Conservation (phyloP, 2,888 invertebrate genomes). For the Nomada flava region DNA sequence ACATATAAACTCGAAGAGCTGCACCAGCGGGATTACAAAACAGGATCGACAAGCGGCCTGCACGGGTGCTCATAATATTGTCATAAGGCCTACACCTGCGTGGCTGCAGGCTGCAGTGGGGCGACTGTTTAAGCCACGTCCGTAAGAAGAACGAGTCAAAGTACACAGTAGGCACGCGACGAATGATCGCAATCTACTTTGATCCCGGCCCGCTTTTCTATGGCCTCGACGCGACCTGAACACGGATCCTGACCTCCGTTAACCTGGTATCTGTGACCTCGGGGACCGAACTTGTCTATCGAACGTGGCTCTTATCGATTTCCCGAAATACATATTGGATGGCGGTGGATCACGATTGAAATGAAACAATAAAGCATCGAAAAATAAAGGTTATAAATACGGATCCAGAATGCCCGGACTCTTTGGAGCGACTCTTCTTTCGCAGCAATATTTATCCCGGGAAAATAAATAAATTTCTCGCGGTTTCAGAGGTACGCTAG, state of each 20-base stretch:
- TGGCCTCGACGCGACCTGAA: conserved; percentile 66
- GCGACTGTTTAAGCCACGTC: conserved; percentile 40
- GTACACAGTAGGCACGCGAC: conserved; percentile 47
- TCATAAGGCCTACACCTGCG: conserved; percentile 75
- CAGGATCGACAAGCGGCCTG: conserved; percentile 64
- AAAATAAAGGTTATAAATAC: not conserved
- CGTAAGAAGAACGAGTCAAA: conserved; percentile 56
- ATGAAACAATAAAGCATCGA: not conserved
- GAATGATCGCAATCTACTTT: conserved; percentile 72
- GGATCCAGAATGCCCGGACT: too few species aligned
- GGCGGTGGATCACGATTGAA: not conserved
- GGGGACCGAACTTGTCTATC: conserved; percentile 41
- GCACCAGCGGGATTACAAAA: conserved; percentile 60
- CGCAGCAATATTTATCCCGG: not conserved
- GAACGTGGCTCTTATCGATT: conserved; percentile 24
- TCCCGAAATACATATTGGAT: conserved; percentile 8
- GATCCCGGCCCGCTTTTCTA: conserved; percentile 74
- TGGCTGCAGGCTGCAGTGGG: conserved; percentile 12
- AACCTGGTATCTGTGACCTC: conserved; percentile 73
- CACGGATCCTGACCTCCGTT: conserved; percentile 76
- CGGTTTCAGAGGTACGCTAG: too few species aligned
- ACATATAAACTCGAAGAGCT: conserved; percentile 35
- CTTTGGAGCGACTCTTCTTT: not conserved
- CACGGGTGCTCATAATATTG: conserved; percentile 73
- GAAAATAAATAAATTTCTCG: too few species aligned